Evolutionary conservation across 2,113 vertebrate genomes (phyloP).

Genomic region (Phainopepla nitens): DNA sequence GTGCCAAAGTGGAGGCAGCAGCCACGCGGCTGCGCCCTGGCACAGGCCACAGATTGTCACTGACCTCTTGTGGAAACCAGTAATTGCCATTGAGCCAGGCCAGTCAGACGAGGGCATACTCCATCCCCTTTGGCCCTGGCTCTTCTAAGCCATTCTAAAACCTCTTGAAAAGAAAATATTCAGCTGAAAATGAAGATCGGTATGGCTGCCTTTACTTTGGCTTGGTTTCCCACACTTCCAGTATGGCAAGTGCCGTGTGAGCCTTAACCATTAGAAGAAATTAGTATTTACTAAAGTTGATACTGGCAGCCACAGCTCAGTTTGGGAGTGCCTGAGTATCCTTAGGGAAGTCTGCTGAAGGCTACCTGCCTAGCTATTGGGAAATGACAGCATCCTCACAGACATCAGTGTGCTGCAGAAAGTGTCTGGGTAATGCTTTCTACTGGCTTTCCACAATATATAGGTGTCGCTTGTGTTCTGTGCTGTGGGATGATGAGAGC

Average conservation of each 20-base stretch:
- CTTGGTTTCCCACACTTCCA: neutral
- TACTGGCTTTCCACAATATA: fast-evolving
- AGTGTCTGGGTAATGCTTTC: neutral
- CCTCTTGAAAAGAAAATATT: neutral
- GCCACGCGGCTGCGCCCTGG: neutral
- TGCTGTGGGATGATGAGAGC: neutral
- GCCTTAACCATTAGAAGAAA: neutral
- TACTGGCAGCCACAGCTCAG: neutral
- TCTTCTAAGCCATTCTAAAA: neutral
- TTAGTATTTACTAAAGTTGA: neutral
- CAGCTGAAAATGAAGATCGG: neutral
- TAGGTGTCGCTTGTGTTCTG: neutral
- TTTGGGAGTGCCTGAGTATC: neutral
- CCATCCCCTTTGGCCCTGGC: neutral
- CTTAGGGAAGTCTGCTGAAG: neutral
- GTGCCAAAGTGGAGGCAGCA: neutral
- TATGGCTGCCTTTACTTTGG: neutral
- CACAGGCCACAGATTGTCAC: neutral
- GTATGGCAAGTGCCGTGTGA: neutral
- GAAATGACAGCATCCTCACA: neutral
- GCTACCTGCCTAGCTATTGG: neutral
- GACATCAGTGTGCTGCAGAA: neutral
- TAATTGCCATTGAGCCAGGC: neutral
- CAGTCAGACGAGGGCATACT: neutral
- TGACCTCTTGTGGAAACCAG: conserved; percentile 8